A percentile compares a stretch with the other conserved stretches of the same genome.
phyloP scores from a whole-genome alignment of 2,113 vertebrate species.

The Abramis brama region DNA sequence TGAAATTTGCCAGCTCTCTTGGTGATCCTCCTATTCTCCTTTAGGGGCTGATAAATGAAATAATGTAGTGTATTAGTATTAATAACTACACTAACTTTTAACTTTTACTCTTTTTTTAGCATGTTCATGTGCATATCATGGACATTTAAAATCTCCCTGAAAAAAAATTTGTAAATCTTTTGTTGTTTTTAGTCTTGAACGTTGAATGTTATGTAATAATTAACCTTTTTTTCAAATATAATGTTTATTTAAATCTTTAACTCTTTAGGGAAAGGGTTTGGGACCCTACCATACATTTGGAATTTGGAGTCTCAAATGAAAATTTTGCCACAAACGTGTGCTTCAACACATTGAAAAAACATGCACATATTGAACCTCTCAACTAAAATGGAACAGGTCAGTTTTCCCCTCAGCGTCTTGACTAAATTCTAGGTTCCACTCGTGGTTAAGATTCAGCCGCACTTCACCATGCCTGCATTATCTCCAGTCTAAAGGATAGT shows the following conservation, averaged over 20 bases:
- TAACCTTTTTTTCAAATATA: no score
- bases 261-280: no score
- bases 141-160: neutral
- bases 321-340: neutral
- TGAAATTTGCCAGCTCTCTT: neutral
- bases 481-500: slow-evolving; percentile 68
- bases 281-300: neutral
- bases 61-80: neutral
- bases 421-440: slow-evolving; percentile 32
- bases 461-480: slow-evolving; percentile 63
- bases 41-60: neutral
- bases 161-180: no score
- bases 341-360: slow-evolving; percentile 7
- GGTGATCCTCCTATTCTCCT: neutral
- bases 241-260: no score
- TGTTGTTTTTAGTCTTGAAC: neutral
- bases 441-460: slow-evolving; percentile 23
- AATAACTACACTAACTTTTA: neutral
- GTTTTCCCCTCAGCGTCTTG: slow-evolving; percentile 20
- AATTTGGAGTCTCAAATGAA: neutral
- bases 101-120: neutral
- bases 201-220: no score
- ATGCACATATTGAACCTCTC: slow-evolving; percentile 13
- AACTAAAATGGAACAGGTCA: slow-evolving; percentile 27
- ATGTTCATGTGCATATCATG: neutral